phyloP scores from a whole-genome alignment of 2,113 vertebrate genomes.

The Eptatretus burgeri region DNA sequence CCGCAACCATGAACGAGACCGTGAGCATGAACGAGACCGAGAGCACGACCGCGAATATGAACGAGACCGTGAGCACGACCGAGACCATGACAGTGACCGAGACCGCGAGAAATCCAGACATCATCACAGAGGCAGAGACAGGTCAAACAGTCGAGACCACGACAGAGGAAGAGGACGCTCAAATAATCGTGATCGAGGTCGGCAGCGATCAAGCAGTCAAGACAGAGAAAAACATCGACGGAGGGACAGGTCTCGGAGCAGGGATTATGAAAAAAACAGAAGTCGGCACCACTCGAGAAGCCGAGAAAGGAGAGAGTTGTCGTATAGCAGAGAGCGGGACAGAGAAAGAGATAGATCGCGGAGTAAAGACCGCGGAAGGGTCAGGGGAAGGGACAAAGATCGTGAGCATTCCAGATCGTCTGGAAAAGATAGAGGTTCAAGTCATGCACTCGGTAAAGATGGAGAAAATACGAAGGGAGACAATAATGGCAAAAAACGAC shows the following conservation, averaged over 20 bases:
- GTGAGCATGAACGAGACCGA: neutral
- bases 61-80: neutral
- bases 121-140: neutral
- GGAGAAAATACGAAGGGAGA: too few species aligned
- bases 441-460: too few species aligned
- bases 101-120: constrained; percentile 1
- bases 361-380: neutral
- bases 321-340: neutral
- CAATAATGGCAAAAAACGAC: too few species aligned
- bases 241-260: constrained; percentile 1
- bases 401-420: neutral
- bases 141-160: neutral
- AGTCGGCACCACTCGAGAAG: neutral
- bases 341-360: neutral
- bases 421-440: too few species aligned
- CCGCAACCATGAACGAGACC: neutral
- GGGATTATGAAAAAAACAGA: neutral
- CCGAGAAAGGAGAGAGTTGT: neutral
- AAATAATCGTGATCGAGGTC: neutral
- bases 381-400: neutral
- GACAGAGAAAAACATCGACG: neutral
- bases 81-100: neutral
- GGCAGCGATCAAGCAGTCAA: neutral
- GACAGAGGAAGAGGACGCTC: neutral
- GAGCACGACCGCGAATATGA: neutral